Percentiles rank a stretch among this genome's conserved stretches.
phyloP scores from a whole-genome alignment of 2,888 invertebrate species.

The Carabus problematicus region DNA sequence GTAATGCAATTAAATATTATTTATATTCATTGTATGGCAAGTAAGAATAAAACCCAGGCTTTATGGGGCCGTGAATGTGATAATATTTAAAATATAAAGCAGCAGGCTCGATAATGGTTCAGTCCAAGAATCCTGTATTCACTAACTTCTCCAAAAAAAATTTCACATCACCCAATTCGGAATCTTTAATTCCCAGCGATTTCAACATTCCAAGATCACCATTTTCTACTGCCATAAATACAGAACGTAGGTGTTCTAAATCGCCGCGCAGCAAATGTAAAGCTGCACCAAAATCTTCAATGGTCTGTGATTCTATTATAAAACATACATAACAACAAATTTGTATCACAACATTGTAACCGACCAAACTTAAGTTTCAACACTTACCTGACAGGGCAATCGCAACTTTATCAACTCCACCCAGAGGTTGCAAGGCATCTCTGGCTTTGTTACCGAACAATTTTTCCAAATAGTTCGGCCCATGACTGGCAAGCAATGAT shows the following conservation, averaged over 20 bases:
- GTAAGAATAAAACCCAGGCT: slow-evolving; percentile 77
- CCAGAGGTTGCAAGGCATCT: slow-evolving; percentile 88
- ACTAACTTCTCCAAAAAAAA: slow-evolving; percentile 96
- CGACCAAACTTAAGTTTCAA: not conserved
- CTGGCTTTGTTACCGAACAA: slow-evolving; percentile 94
- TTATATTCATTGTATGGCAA: slow-evolving; percentile 54
- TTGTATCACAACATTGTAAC: not conserved
- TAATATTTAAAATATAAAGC: slow-evolving; percentile 76
- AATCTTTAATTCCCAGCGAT: slow-evolving; percentile 93
- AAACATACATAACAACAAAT: not conserved
- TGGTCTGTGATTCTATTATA: slow-evolving; percentile 86
- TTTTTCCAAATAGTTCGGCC: slow-evolving; percentile 96
- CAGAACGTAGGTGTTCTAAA: slow-evolving; percentile 89
- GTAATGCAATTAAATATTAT: slow-evolving; percentile 18
- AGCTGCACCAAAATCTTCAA: slow-evolving; percentile 92
- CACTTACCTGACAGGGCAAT: slow-evolving; percentile 87
- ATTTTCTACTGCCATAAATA: slow-evolving; percentile 95
- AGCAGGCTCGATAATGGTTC: slow-evolving; percentile 77
- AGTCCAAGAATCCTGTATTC: slow-evolving; percentile 95
- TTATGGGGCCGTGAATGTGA: slow-evolving; percentile 69
- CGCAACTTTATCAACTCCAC: slow-evolving; percentile 94
- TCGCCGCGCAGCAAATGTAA: slow-evolving; percentile 86
- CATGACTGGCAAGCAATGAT: slow-evolving; percentile 91
- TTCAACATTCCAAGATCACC: slow-evolving; percentile 94
- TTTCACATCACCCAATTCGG: slow-evolving; percentile 92